A percentile compares a stretch with the other conserved stretches of the same genome.
Conservation (phyloP, 2,888 invertebrate genomes). For the Pachymerium ferrugineum region DNA sequence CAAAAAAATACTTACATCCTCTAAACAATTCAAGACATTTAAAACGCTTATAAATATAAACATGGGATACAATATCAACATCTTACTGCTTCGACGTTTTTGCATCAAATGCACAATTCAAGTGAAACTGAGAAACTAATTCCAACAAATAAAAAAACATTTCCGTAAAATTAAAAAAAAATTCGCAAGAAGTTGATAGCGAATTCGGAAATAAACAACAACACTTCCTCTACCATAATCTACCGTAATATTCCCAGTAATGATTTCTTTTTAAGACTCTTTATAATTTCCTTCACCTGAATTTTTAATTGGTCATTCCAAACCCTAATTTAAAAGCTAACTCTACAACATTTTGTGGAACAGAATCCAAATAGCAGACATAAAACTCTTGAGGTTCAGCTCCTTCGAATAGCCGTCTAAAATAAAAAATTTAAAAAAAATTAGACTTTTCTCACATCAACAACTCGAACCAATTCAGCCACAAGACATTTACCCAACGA, state of each 20-base stretch:
- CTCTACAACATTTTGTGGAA: slow-evolving; percentile 83
- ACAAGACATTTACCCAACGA: slow-evolving; percentile 60
- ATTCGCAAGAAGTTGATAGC: too few relatives aligned
- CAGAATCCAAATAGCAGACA: slow-evolving; percentile 76
- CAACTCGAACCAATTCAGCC: slow-evolving; percentile 27
- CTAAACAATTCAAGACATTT: background rate
- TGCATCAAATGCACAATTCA: too few relatives aligned
- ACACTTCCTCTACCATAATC: too few relatives aligned
- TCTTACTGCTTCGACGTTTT: too few relatives aligned
- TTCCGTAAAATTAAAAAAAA: too few relatives aligned
- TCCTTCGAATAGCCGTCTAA: slow-evolving; percentile 66
- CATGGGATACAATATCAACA: background rate
- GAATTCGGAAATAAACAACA: too few relatives aligned
- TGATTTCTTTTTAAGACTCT: background rate
- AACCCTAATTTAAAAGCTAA: slow-evolving; percentile 67
- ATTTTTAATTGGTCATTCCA: slow-evolving; percentile 34
- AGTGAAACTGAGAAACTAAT: too few relatives aligned
- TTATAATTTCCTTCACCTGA: background rate
- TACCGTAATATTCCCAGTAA: background rate
- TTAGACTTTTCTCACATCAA: background rate
- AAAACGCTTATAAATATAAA: background rate
- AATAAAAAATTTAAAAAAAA: slow-evolving; percentile 42
- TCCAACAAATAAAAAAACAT: too few relatives aligned
- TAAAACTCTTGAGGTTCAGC: slow-evolving; percentile 75
- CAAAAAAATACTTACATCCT: background rate